Base-by-base conservation (phyloP, 1,140 invertebrate species). In the Gryllus bimaculatus region DNA sequence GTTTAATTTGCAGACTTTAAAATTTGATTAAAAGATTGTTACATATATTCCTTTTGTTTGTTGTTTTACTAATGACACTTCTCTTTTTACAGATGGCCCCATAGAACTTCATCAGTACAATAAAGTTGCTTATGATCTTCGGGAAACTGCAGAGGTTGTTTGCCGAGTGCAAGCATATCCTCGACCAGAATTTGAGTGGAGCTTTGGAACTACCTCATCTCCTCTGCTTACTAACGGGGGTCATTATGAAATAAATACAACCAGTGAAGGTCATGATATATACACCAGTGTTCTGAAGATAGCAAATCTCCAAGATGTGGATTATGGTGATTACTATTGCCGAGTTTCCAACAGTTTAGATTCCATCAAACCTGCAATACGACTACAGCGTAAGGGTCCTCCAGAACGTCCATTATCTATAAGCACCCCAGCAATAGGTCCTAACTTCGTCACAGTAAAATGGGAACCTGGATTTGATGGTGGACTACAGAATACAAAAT, bases 401-500 rank as follows among this genome's bases (percentile, higher is more conserved):
- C 96, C 95, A 0, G 95, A 96, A 82, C 90, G 91, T 78, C 95
- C 96, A 0, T 91, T 89, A 4, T 90, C 91, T 78, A 84, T 96
- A 15, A 86, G 89, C 0, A 89, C 92, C 8, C 87, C 91, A 74
- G 91, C 92, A 81, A 88, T 93, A 2, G 93, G 93, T 0, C 92
- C 92, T 8, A 93, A 92, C 18, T 93, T 90, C 82, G 92, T 96
- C 0, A 91, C 92, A 0, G 84, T 97, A 0, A 88, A 89, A 49
- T 97, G 95, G 95, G 91, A 93, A 81, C 90, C 94, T 1, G 95
- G 95, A 0, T 98, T 97, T 83, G 94, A 97, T 85, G 96, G 96
- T 0, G 95, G 95, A 0, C 84, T 95, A 49, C 89, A 90, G 15
- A 94, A 92, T 81, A 96, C 94, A 0, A 95, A 95, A 83, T 96